Conservation (phyloP, 2,888 invertebrate genomes). For the Caenorhabditis wallacei region DNA sequence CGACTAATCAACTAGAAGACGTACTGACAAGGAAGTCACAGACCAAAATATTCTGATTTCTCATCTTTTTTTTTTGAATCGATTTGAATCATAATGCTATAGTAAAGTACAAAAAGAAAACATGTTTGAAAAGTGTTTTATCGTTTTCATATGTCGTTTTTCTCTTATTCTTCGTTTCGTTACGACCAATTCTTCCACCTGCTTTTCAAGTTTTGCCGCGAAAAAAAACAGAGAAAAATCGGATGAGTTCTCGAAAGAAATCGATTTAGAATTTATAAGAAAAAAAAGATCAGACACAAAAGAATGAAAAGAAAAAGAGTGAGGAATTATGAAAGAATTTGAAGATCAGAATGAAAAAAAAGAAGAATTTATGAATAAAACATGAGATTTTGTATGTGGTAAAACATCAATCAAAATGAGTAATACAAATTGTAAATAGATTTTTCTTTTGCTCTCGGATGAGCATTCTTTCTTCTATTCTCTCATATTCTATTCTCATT, state of each 20-base stretch:
- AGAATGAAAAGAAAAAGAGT: background rate
- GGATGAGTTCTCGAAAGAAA: background rate
- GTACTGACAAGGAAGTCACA: no score
- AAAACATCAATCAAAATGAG: slow-evolving; percentile 27
- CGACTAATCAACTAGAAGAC: no score
- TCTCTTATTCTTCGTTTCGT: background rate
- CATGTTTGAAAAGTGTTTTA: slow-evolving; percentile 47
- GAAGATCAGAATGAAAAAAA: slow-evolving; percentile 7
- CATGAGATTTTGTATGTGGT: slow-evolving; percentile 20
- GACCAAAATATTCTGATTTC: no score
- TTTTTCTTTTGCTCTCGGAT: background rate
- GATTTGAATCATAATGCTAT: slow-evolving; percentile 12
- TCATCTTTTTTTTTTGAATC: background rate
- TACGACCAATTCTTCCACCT: slow-evolving; percentile 34
- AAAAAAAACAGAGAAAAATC: background rate
- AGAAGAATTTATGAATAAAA: slow-evolving; percentile 19
- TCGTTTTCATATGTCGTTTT: slow-evolving; percentile 41
- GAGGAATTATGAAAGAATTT: slow-evolving; percentile 3
- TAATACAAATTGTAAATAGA: slow-evolving; percentile 1
- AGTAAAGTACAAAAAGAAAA: slow-evolving; percentile 15
- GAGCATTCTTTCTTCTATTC: no score
- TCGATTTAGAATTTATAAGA: background rate
- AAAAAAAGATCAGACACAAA: background rate
- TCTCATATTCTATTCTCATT: no score
- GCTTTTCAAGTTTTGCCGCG: slow-evolving; percentile 34